Percentiles rank a stretch among this genome's conserved stretches.
phyloP scores from a whole-genome alignment of 1,140 invertebrate genomes.

The Muscidifurax raptorellus region DNA sequence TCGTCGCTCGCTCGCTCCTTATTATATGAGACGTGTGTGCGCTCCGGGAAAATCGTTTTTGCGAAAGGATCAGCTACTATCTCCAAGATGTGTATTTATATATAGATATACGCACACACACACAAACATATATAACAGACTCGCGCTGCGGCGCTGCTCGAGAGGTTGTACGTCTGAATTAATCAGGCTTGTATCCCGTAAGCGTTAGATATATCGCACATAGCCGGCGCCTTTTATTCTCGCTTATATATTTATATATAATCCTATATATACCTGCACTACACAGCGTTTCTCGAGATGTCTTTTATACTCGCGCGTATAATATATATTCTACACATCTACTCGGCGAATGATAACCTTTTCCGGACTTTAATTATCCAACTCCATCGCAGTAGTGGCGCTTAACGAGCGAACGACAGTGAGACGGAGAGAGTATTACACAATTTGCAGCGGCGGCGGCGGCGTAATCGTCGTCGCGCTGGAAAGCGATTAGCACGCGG shows the following conservation, averaged over 20 bases:
- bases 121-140: background rate
- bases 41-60: constrained; percentile 17
- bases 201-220: background rate
- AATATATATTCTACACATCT: too few relatives aligned
- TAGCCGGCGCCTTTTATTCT: background rate
- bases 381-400: background rate
- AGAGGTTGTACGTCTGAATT: background rate
- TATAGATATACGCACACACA: background rate
- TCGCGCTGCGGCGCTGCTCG: background rate
- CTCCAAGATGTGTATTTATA: background rate
- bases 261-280: background rate
- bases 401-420: background rate
- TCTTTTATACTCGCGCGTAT: too few relatives aligned
- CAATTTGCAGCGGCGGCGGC: background rate
- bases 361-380: background rate
- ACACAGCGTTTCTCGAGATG: too few relatives aligned
- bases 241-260: too few relatives aligned
- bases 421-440: background rate
- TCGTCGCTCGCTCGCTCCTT: constrained; percentile 27
- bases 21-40: constrained; percentile 17
- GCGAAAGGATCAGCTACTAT: background rate
- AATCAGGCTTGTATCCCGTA: background rate
- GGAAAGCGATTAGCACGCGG: background rate
- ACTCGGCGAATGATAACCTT: background rate
- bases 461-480: background rate